Evolutionary conservation across 2,888 invertebrate genomes (phyloP), one percentile per base, ranked within the genome.

Genomic region (Dermolepida albohirtum): DNA sequence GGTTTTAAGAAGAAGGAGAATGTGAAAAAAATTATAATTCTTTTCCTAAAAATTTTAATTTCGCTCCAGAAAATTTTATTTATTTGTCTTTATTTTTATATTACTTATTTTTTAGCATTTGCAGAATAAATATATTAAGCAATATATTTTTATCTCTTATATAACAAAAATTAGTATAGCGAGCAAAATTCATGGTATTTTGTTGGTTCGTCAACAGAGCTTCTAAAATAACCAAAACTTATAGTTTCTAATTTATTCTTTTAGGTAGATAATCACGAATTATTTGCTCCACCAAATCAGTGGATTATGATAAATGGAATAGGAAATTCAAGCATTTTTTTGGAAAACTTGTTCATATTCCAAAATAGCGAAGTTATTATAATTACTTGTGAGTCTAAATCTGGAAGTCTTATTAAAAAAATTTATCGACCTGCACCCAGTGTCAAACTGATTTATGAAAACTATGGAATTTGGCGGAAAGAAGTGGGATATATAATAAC

Each of bases 361-460:
- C 78, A 86, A 0, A 85, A 88, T 65, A 87, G 88, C 70, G 86
- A 88, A 51, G 83, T 87, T 0, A 84, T 85, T 0, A 12, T 83
- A 0, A 79, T 77, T 64, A 77, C 12, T 11, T 14, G 70, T 69
- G 69, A 72, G 0, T 71, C 71, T 6, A 75, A 79, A 0, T 71
- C 77, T 11, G 73, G 72, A 34, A 81, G 77, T 66, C 63, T 78
- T 50, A 77, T 83, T 47, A 69, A 76, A 57, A 83, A 86, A 84
- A 74, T 81, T 51, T 80, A 73, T 54, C 79, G 77, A 70, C 71
- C 71, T 7, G 73, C 74, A 14, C 12, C n/a, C 5, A 63, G 70
- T 62, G 43, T 64, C n/a, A 29, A 71, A 0, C 29, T 80, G 10
- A 68, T 75, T 27, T 64, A 71, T 14, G 80, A 82, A 72, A 47